phyloP scores from a whole-genome alignment of 2,797 vertebrate species.

The Coilia nasus region DNA sequence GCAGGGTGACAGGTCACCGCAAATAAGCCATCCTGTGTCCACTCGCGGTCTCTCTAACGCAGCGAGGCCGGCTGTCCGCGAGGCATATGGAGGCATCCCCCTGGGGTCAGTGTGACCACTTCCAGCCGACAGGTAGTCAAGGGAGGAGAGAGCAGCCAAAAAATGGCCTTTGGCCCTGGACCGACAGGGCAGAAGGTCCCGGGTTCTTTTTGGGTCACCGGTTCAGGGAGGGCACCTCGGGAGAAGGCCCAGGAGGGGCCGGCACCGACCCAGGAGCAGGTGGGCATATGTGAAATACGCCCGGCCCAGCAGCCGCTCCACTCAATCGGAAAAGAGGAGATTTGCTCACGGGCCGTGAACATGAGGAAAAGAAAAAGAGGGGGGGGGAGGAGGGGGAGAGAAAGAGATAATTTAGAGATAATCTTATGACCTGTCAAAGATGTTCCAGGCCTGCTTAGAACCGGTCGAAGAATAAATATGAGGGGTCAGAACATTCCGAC shows the following conservation, averaged over 20 bases:
- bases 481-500: not conserved
- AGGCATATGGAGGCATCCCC: conserved; percentile 68
- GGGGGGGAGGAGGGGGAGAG: too few species aligned
- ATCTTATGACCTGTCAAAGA: conserved; percentile 24
- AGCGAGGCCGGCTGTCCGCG: conserved; percentile 69
- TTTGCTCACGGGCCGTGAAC: conserved; percentile 2
- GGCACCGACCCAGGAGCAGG: not conserved
- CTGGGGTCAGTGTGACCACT: conserved; percentile 45
- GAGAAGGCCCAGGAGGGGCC: too few species aligned
- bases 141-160: too few species aligned
- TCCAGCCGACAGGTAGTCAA: too few species aligned
- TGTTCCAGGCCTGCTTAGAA: not conserved
- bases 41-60: conserved; percentile 61
- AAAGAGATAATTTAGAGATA: not conserved
- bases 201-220: conserved; percentile 42
- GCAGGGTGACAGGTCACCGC: conserved; percentile 51
- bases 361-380: not conserved
- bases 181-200: conserved; percentile 29
- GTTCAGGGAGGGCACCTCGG: not conserved
- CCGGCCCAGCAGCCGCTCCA: not conserved
- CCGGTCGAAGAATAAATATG: not conserved
- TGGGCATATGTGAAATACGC: not conserved
- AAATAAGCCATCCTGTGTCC: conserved; percentile 57
- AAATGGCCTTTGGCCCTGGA: not conserved
- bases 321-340: conserved; percentile 12